Evolutionary conservation across 2,113 vertebrate species (phyloP), one percentile per base, ranked within the genome.

Genomic region (Osmerus mordax): DNA sequence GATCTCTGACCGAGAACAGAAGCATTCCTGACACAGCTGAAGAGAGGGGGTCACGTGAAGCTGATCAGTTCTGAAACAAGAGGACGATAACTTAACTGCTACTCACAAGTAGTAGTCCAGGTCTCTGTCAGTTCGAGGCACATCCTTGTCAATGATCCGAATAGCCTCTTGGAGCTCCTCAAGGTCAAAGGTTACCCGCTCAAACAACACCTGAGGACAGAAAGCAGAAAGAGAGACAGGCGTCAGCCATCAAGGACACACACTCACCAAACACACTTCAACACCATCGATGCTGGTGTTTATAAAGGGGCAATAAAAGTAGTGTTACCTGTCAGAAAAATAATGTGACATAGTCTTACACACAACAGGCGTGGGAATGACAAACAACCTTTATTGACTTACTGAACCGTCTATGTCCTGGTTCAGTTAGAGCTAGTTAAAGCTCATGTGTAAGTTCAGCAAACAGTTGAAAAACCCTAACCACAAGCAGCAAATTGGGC

Each of bases 61-160:
- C 41, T 47, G 41, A 9, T 47, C 41, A 47, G 41, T 47, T 47
- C 41, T 47, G 41, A 1, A 47, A 47, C 1, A 12, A 47, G 23
- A n/a, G 41, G 29, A 70, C 16, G 28, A 60, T 18, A 52, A 21
- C 18, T 15, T 16, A 3, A 62, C n/a, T 41, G 11, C 23, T 29
- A 86, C 92, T 90, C 72, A 94, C 92, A 83, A 85, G 85, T 91
- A 93, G 72, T 90, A 94, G 70, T 77, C 81, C 55, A 94, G 81
- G 67, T 88, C 87, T 86, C 93, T 81, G 81, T 89, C 91, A 9
- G 93, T 94, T 74, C 93, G 83, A 0, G 93, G 90, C 2, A 92
- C 90, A 55, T 93, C 93, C 73, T 93, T 94, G 79, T 93, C 90
- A 73, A 93, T 92, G 74, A 94, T 93, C 18, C 92, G 78, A 68